Evolutionary conservation across 1,140 invertebrate genomes (phyloP), one percentile per base, ranked within the genome.

Genomic region (Choristoneura fumiferana): DNA sequence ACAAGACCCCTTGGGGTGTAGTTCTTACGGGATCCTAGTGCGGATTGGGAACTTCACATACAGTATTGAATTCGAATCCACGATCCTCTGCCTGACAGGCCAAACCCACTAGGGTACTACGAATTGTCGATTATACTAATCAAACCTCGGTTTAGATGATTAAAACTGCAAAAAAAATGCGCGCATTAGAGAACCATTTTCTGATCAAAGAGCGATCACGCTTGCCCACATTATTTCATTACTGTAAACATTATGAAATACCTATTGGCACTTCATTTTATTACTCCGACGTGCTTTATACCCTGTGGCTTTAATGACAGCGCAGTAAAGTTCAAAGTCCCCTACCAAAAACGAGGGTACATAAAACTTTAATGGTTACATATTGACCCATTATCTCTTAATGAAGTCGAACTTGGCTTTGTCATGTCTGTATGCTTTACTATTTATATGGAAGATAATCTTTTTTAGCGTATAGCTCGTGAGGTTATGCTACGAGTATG

Each of bases 381-480:
- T 49, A 49, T 49, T 49, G 43, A 49, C 43, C 43, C 18, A 22
- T 22, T 49, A 49, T 29, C n/a, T 49, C 43, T 49, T 49, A 49
- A 49, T 49, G 43, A 49, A 49, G 17, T 33, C n/a, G 18, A 49
- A 22, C 13, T 49, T 49, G 18, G 43, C 43, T 49, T 49, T 49
- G 43, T 49, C 43, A 49, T 49, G 43, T 49, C 43, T 49, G 43
- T 49, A 17, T 49, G n/a, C 43, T 1, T 12, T 49, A 29, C 43
- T 49, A 22, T 49, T 49, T 49, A 49, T 49, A 17, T 10, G 17
- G 17, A 14, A 43, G 43, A 49, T 49, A 49, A 49, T 49, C 43
- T 49, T 29, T 43, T 18, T 10, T 49, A 10, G 12, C 18, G 22
- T 29, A 6, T 29, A 29, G 22, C 6, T 2, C 22, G 22, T 29